Evolutionary conservation across 92 coral and sea anemone genomes (phyloP).

Genomic region (Siderastrea siderea): DNA sequence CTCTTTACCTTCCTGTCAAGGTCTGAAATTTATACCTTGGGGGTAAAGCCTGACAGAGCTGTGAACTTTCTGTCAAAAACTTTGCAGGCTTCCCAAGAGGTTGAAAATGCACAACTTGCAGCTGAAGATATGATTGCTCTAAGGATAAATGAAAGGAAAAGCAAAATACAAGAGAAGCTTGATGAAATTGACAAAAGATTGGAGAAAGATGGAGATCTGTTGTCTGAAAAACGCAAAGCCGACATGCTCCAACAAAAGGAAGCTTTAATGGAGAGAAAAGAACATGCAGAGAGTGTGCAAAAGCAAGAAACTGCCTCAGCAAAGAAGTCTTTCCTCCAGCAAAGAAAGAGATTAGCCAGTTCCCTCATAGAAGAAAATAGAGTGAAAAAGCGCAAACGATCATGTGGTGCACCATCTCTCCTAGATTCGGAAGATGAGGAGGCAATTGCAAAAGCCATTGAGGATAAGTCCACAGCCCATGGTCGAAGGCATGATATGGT

Average conservation of each 20-base stretch:
- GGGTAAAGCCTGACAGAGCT: conserved; percentile 6
- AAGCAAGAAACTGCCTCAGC: neutral
- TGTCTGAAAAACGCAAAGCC: conserved; percentile 3
- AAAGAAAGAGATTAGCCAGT: neutral
- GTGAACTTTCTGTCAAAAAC: neutral
- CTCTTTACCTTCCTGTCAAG: too few relatives aligned
- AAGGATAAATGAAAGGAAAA: neutral
- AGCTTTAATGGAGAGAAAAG: neutral
- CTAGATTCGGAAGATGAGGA: conserved; percentile 35
- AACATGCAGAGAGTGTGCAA: conserved; percentile 13
- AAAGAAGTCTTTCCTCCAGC: neutral
- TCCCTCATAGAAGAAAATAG: neutral
- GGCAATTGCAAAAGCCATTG: conserved; percentile 45
- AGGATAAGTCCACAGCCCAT: conserved; percentile 61
- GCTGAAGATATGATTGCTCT: neutral
- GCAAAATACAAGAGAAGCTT: neutral
- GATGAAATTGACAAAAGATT: conserved; percentile 31
- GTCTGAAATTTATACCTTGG: neutral
- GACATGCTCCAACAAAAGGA: conserved; percentile 16
- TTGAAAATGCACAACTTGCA: neutral
- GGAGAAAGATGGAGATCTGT: conserved; percentile 9
- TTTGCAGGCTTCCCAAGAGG: neutral
- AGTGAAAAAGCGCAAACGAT: neutral
- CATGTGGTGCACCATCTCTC: neutral
- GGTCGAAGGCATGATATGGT: conserved; percentile 71